phyloP scores from a whole-genome alignment of 2,797 vertebrate genomes.

The Natrix natrix region DNA sequence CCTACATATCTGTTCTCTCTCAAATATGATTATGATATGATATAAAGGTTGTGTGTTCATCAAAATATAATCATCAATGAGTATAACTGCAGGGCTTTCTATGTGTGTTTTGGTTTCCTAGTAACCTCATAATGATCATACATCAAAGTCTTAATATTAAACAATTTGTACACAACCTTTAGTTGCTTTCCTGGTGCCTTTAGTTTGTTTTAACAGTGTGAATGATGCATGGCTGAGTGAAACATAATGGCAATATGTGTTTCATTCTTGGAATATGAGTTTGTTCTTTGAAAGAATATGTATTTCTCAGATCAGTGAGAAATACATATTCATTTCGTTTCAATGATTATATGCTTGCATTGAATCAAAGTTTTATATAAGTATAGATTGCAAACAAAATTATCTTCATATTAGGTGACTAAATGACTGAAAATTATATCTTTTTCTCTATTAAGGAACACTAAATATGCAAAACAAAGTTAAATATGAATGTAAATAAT shows the following conservation, averaged over 20 bases:
- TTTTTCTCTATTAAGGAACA: neutral
- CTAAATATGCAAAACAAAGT: neutral
- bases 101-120: conserved; percentile 1
- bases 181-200: neutral
- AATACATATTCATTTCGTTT: conserved; percentile 4
- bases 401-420: neutral
- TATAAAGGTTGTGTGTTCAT: neutral
- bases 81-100: neutral
- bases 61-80: accelerated
- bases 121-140: neutral
- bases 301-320: neutral
- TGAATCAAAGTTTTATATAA: conserved; percentile 8
- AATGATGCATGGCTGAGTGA: conserved; percentile 12
- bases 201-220: neutral
- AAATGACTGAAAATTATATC: neutral
- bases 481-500: neutral
- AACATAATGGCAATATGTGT: conserved; percentile 17
- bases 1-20: neutral
- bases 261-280: neutral
- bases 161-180: conserved; percentile 22
- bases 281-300: neutral
- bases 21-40: neutral
- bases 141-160: conserved; percentile 10
- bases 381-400: neutral
- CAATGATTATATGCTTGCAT: neutral